These are phyloP conservation scores for Danio choprae DNA, from an alignment of 2,797 vertebrate species.

Conservation along the genomic window DNA sequence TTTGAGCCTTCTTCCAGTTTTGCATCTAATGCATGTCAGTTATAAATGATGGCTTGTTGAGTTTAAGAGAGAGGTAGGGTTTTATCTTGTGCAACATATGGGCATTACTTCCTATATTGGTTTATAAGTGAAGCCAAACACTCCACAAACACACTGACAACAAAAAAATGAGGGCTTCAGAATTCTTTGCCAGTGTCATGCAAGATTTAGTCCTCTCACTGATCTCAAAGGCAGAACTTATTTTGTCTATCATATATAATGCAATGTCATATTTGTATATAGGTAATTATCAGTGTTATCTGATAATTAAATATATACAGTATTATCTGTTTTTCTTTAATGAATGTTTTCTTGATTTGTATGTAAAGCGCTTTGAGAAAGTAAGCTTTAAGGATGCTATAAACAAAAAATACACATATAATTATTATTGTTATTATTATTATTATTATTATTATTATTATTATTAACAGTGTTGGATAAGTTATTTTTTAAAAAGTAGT, in stretches of 20 bases:
- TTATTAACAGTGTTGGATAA: no score
- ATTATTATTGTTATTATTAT: no score
- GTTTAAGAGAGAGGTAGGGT: slow-evolving; percentile 55
- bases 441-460: no score
- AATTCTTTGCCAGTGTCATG: not conserved
- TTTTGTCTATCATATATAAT: not conserved
- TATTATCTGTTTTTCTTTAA: no score
- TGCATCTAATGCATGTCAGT: slow-evolving; percentile 39
- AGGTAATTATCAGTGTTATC: no score
- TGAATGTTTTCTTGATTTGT: no score
- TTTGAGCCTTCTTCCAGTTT: slow-evolving; percentile 49
- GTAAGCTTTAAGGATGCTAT: no score
- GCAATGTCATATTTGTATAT: no score
- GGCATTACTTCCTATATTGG: slow-evolving; percentile 40
- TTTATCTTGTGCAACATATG: slow-evolving; percentile 54
- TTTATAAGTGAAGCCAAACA: slow-evolving; percentile 14
- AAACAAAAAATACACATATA: no score
- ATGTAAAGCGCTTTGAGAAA: no score
- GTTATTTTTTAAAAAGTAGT: no score
- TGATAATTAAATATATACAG: no score
- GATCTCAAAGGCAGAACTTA: not conserved
- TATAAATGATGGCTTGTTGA: slow-evolving; percentile 50
- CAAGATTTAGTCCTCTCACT: slow-evolving; percentile 1
- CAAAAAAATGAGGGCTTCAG: not conserved
- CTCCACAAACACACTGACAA: slow-evolving; percentile 9